phyloP scores from a whole-genome alignment of 2,797 vertebrate species.

The Mallotus villosus region DNA sequence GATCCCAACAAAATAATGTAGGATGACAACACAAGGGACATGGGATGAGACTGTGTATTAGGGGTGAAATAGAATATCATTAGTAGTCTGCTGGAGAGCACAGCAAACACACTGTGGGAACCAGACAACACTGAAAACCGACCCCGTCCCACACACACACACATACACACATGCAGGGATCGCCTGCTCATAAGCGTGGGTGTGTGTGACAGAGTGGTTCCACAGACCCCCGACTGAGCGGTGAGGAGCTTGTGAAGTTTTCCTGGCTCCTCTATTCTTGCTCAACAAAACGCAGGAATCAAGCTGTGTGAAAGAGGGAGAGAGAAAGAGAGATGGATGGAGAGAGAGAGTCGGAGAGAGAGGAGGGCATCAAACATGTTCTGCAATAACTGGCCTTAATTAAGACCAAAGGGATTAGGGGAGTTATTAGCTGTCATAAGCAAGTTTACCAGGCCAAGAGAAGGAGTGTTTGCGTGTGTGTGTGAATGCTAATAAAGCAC shows the following conservation, averaged over 20 bases:
- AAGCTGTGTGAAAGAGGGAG: constrained; percentile 43
- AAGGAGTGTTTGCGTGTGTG: constrained; percentile 12
- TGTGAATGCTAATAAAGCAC: constrained; percentile 28
- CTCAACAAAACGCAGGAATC: constrained; percentile 47
- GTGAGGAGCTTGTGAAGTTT: constrained; percentile 39
- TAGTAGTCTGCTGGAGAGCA: not conserved
- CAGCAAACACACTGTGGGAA: not conserved
- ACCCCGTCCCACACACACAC: not conserved
- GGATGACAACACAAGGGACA: not conserved
- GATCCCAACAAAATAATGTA: no score
- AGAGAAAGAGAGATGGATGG: not conserved
- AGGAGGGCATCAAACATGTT: constrained; percentile 56
- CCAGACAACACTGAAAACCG: not conserved
- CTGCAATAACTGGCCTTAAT: constrained; percentile 70
- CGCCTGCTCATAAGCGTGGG: not conserved
- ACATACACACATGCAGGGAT: no score
- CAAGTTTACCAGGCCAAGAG: constrained; percentile 64
- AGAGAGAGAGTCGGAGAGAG: not conserved
- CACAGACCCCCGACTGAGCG: constrained; percentile 45
- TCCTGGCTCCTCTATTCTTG: constrained; percentile 35
- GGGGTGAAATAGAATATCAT: not conserved
- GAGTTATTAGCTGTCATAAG: constrained; percentile 76
- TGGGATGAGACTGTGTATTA: not conserved
- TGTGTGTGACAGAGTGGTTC: constrained; percentile 10
- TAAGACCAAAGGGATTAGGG: constrained; percentile 68